Evolutionary conservation across 2,113 vertebrate species (phyloP).

Genomic region (Phalacrocorax carbo): DNA sequence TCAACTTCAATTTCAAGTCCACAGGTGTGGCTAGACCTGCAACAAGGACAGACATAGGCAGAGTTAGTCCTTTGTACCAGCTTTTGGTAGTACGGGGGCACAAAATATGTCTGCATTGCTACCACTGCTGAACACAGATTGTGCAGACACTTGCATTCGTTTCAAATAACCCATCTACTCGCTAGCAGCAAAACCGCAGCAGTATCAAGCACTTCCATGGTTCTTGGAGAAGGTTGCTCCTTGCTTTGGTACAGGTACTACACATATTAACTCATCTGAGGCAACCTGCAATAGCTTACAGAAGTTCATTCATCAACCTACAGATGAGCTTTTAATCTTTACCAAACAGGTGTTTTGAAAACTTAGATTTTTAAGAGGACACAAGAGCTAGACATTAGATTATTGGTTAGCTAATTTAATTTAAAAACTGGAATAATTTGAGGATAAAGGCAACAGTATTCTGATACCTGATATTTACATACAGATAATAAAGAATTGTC

Average conservation of each 20-base stretch:
- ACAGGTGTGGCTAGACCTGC: constrained; percentile 92
- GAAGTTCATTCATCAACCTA: background rate
- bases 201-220: background rate
- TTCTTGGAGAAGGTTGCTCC: background rate
- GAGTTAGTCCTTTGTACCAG: background rate
- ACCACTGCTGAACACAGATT: background rate
- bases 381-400: background rate
- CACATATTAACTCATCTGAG: background rate
- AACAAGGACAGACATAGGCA: background rate
- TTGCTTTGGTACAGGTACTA: background rate
- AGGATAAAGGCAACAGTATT: background rate
- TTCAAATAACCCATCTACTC: background rate
- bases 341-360: background rate
- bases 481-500: background rate
- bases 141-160: background rate
- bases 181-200: background rate
- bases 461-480: background rate
- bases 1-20: constrained; percentile 94
- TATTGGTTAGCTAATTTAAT: background rate
- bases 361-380: background rate
- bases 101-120: background rate
- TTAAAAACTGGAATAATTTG: background rate
- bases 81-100: background rate
- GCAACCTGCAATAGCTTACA: background rate
- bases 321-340: background rate